Conservation (phyloP, 2,797 vertebrate genomes). For the Lacerta agilis region DNA sequence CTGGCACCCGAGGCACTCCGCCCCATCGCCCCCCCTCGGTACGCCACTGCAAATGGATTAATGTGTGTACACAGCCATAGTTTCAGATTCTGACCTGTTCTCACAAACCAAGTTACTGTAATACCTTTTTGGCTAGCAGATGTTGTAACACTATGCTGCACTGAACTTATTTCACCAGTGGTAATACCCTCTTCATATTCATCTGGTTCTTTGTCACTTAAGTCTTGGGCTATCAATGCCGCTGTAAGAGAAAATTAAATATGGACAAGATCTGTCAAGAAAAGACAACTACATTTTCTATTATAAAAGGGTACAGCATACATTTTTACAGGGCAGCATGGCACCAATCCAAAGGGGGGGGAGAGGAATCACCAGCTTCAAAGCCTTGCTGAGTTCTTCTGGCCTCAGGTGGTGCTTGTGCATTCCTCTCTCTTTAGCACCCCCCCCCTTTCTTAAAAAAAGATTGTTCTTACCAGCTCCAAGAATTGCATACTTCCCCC, state of each 20-base stretch:
- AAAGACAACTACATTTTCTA: neutral
- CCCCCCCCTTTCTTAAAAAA: no score
- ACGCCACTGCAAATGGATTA: no score
- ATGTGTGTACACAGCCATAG: no score
- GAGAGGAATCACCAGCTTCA: no score
- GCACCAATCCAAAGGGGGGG: neutral
- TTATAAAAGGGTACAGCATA: neutral
- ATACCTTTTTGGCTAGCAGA: conserved; percentile 13
- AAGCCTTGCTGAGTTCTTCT: no score
- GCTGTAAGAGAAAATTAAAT: conserved; percentile 27
- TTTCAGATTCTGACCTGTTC: no score
- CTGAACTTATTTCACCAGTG: conserved; percentile 10
- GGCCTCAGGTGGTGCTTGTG: no score
- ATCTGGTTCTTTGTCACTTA: conserved; percentile 3
- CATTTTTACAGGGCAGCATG: neutral
- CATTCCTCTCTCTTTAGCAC: no score
- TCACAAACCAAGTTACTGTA: neutral
- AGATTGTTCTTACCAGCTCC: no score
- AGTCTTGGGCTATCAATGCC: conserved; percentile 6
- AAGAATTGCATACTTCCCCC: no score
- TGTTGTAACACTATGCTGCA: neutral
- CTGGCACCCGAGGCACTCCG: no score
- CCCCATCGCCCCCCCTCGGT: no score
- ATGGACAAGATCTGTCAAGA: neutral
- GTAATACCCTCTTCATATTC: conserved; percentile 15